phyloP scores from a whole-genome alignment of 2,888 invertebrate species.

The Dendrolimus pini region DNA sequence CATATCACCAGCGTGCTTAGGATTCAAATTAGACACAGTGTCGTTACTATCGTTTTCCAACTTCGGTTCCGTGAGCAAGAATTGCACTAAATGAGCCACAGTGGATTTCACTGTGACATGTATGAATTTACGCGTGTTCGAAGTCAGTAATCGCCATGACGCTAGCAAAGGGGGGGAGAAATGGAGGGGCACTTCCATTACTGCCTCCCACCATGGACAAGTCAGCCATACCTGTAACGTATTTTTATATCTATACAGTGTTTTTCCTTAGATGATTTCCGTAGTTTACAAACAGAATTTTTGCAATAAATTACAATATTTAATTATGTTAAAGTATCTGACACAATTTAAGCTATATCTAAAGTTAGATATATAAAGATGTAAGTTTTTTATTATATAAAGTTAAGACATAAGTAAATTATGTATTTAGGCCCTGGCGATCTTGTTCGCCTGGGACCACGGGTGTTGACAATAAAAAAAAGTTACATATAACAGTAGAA shows the following conservation, averaged over 20 bases:
- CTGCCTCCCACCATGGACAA: slow-evolving; percentile 87
- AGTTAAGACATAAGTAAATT: too few relatives aligned
- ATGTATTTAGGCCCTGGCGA: too few relatives aligned
- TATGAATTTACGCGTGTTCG: slow-evolving; percentile 89
- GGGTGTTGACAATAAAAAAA: too few relatives aligned
- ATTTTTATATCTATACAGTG: neutral
- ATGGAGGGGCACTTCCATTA: slow-evolving; percentile 83
- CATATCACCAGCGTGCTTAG: slow-evolving; percentile 76
- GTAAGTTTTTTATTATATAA: too few relatives aligned
- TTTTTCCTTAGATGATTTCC: too few relatives aligned
- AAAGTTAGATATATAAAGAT: too few relatives aligned
- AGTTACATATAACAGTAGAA: too few relatives aligned
- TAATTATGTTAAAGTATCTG: too few relatives aligned
- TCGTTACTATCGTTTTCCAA: slow-evolving; percentile 78
- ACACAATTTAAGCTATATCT: too few relatives aligned
- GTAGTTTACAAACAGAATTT: too few relatives aligned
- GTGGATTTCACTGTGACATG: slow-evolving; percentile 85
- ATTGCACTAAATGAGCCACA: slow-evolving; percentile 73
- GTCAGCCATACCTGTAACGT: slow-evolving; percentile 79
- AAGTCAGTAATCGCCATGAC: slow-evolving; percentile 89
- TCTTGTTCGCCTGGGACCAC: too few relatives aligned
- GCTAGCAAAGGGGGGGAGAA: slow-evolving; percentile 91
- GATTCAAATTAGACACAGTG: slow-evolving; percentile 81
- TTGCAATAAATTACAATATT: too few relatives aligned
- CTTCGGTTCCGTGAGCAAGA: slow-evolving; percentile 62